Evolutionary conservation across 2,113 vertebrate genomes (phyloP), one percentile per base, ranked within the genome.

Genomic region (Amphiprion ocellaris): DNA sequence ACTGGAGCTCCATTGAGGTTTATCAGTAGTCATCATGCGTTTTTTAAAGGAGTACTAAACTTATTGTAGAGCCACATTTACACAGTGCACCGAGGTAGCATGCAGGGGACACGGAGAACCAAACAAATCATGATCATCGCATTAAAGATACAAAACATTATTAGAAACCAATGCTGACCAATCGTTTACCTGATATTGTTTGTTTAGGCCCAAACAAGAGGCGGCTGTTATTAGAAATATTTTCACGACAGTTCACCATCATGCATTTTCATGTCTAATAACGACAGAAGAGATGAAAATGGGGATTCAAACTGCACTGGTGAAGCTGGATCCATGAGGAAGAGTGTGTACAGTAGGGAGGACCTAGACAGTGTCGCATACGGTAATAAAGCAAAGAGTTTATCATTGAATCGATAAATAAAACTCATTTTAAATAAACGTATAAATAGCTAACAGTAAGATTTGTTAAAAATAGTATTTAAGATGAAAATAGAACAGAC

Each of bases 251-350:
- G 85, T 91, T 89, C 74, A 90, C 77, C 71, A 77, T 82, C 88
- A 84, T 88, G 87, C 86, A 91, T 86, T 88, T 89, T 86, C 87
- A 82, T 89, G 71, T 88, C 86, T 78, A 84, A 64, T 83, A 72
- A 70, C 69, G 84, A 87, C 79, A 84, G 39, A 86, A 90, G 79
- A 90, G 78, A 89, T 90, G 78, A 90, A 90, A 85, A 81, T 79
- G 65, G 74, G 88, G 81, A 83, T 89, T 85, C 17, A 82, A 89
- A 90, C 84, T 82, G 79, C 74, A 77, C 83, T 68, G 59, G 78
- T 79, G 74, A 87, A 52, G 52, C 12, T 79, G 64, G 56, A 79
- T 75, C 69, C 46, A 76, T 23, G 55, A 73, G 53, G 65, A 83
- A 69, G 70, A 14, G 41, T 67, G 53, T 62, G 39, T 65, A 30